Base-by-base conservation (phyloP, 2,797 vertebrate genomes). In the Alectoris magna region DNA sequence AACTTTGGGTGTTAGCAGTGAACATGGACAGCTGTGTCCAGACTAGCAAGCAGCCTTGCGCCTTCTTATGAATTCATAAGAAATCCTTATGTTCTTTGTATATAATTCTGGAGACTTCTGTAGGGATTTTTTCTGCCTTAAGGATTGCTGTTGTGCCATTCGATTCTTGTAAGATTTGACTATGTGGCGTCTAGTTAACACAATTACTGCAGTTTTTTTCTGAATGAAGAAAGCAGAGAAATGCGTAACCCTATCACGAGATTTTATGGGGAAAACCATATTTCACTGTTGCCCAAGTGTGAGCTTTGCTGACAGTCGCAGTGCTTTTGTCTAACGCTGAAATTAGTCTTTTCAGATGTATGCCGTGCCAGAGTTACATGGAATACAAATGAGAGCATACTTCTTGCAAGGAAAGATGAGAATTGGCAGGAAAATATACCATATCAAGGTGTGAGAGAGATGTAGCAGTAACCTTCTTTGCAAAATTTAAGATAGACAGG, bases 291-390 rank as follows among this genome's bases (percentile, higher is more conserved):
- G 1, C 1, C 1, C 24, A 78, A 36, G 6, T 23, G 16, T 62
- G 21, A 83, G 44, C n/a, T 89, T 71, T 78, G 10, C 72, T 83
- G 69, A 26, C 72, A 83, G 6, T 56, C 91, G 21, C 34, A 60
- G 46, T 79, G 60, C 21, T 84, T 94, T 87, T 85, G 36, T 84
- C 64, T 87, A 59, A 16, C 75, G 55, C 55, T 91, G 64, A 82
- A 75, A 80, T 46, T 46, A 64, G 56, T 9, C 18, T 60, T 87
- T 93, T 93, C 55, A 63, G 13, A 59, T 85, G 53, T 72, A 48
- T 83, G 70, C n/a, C 55, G 53, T 83, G 73, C 27, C 55, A 60
- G 6, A 87, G 19, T 84, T 83, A 63, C 22, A 26, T 69, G 53
- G n/a, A 84, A 71, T 87, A 36, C 10, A 44, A 87, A 1, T 26